These are phyloP conservation scores for Sepioteuthis lessoniana DNA, from an alignment of 2,888 invertebrate genomes.

Conservation along the genomic window DNA sequence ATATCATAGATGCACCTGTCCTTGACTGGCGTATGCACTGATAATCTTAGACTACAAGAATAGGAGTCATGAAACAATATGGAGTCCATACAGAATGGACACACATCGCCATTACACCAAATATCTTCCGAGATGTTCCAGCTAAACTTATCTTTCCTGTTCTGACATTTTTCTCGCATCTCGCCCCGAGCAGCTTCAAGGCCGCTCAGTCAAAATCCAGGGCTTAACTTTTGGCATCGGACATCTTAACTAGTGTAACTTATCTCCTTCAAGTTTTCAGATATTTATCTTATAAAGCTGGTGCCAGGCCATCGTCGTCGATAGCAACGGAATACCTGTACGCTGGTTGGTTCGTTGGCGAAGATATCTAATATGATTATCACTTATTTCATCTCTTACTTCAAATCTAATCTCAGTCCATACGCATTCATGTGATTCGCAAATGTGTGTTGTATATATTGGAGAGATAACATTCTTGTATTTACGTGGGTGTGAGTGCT, in stretches of 20 bases:
- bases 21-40: no score
- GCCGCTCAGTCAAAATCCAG: neutral
- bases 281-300: neutral
- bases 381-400: neutral
- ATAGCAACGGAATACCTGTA: neutral
- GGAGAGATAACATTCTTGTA: neutral
- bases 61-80: no score
- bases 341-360: neutral
- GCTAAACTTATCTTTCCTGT: neutral
- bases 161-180: neutral
- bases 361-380: neutral
- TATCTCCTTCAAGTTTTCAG: neutral
- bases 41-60: no score
- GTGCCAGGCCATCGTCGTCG: slow-evolving; percentile 10
- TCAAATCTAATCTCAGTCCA: neutral
- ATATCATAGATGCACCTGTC: no score
- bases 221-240: slow-evolving; percentile 33
- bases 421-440: neutral
- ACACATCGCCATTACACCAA: neutral
- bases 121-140: neutral
- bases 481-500: neutral
- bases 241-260: slow-evolving; percentile 5
- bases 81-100: neutral
- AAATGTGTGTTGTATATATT: neutral
- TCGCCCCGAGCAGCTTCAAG: neutral